These are phyloP conservation scores for Petaurus breviceps DNA, from an alignment of 2,113 vertebrate species.

Conservation along the genomic window DNA sequence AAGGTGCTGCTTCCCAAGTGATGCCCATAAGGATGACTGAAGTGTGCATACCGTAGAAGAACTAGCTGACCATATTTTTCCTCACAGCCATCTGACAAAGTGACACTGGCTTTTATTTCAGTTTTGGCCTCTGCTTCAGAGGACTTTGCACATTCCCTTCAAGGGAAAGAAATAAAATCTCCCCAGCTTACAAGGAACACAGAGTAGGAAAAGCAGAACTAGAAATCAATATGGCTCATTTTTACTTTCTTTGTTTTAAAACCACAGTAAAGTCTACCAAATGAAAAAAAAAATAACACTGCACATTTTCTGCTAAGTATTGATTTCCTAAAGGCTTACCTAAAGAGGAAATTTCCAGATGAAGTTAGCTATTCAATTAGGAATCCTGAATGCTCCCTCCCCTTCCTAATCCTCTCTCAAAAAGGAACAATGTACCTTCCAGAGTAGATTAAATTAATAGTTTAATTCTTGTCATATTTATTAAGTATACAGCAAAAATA, in stretches of 20 bases:
- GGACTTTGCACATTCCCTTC: conserved; percentile 54
- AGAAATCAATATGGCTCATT: conserved; percentile 38
- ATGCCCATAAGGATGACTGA: conserved; percentile 51
- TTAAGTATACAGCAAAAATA: not conserved
- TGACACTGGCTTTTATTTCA: conserved; percentile 56
- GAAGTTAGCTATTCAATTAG: not conserved
- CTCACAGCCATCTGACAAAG: conserved; percentile 70
- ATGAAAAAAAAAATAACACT: not conserved
- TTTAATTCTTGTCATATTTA: conserved; percentile 53
- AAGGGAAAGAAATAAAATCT: conserved; percentile 28
- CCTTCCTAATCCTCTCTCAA: not conserved
- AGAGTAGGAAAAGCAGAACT: not conserved
- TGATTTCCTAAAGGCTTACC: conserved; percentile 16
- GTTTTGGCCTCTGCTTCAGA: conserved; percentile 62
- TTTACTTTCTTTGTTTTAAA: conserved; percentile 55
- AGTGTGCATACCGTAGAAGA: not conserved
- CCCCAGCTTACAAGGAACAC: not conserved
- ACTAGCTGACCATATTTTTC: conserved; percentile 37
- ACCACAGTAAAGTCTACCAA: conserved; percentile 9
- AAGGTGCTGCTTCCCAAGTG: conserved; percentile 43
- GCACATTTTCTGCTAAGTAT: not conserved
- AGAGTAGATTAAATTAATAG: conserved; percentile 9
- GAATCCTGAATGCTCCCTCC: not conserved
- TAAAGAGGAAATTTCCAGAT: conserved; percentile 51
- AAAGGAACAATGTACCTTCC: conserved; percentile 12